phyloP scores from a whole-genome alignment of 1,140 invertebrate genomes.

The Temnothorax longispinosus region DNA sequence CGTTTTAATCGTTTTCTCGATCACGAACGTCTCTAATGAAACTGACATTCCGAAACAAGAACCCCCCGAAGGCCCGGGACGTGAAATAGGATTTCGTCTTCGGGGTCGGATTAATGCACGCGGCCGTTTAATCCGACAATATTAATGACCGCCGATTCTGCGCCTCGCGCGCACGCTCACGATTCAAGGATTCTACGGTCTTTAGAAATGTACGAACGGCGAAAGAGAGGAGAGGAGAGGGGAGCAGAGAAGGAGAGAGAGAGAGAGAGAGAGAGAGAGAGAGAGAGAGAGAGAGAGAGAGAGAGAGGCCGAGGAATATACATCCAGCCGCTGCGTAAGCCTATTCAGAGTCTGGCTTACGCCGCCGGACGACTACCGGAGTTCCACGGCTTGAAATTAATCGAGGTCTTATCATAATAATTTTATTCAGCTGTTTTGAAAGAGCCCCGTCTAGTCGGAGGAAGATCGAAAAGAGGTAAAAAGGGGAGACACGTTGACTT shows the following conservation, averaged over 20 bases:
- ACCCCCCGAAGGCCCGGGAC: conserved; percentile 72
- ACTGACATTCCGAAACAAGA: conserved; percentile 82
- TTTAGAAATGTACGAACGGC: conserved; percentile 58
- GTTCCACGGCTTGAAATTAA: conserved; percentile 81
- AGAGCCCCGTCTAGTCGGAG: conserved; percentile 61
- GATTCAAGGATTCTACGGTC: conserved; percentile 77
- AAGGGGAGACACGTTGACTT: not conserved
- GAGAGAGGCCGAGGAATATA: conserved; percentile 26
- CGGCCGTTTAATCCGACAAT: conserved; percentile 84
- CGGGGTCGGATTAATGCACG: conserved; percentile 81
- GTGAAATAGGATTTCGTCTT: conserved; percentile 83
- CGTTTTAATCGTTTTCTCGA: conserved; percentile 79
- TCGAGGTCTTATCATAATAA: conserved; percentile 84
- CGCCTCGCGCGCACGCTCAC: conserved; percentile 68
- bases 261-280: too few relatives aligned
- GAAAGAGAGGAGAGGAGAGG: conserved; percentile 28
- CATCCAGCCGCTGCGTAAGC: conserved; percentile 69
- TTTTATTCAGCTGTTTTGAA: conserved; percentile 76
- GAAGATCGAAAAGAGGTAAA: conserved; percentile 33
- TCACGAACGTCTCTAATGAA: conserved; percentile 80
- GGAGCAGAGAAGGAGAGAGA: not conserved
- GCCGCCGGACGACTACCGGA: conserved; percentile 76
- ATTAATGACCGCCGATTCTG: conserved; percentile 83
- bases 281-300: too few relatives aligned
- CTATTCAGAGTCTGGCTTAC: conserved; percentile 81